phyloP scores from a whole-genome alignment of 1,140 invertebrate genomes.

The Drosophila pallidifrons region DNA sequence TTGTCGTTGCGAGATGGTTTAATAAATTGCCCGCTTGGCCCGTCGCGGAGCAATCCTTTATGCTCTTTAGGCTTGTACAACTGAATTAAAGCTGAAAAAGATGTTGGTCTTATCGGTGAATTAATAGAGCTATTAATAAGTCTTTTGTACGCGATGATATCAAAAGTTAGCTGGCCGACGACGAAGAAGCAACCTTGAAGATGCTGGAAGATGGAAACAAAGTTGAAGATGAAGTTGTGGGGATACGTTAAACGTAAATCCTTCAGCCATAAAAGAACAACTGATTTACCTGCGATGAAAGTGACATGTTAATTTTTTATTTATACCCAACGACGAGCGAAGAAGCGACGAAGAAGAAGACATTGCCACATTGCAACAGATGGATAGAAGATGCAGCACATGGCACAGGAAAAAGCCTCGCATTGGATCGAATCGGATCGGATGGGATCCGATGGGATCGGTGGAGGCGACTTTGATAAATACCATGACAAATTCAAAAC shows the following conservation, averaged over 20 bases:
- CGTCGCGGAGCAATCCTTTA: conserved; percentile 13
- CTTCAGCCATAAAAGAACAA: conserved; percentile 68
- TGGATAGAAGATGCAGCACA: conserved; percentile 36
- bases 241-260: conserved; percentile 55
- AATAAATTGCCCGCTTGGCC: conserved; percentile 50
- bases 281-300: conserved; percentile 79
- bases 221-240: conserved; percentile 5
- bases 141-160: conserved; percentile 68
- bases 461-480: conserved; percentile 78
- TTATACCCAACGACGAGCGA: conserved; percentile 42
- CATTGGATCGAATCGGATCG: background rate
- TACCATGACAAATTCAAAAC: conserved; percentile 84
- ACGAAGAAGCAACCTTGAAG: conserved; percentile 55
- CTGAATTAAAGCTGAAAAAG: conserved; percentile 55
- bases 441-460: conserved; percentile 5
- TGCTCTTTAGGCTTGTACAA: conserved; percentile 23
- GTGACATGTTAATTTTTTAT: conserved; percentile 81
- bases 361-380: conserved; percentile 24
- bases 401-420: conserved; percentile 22
- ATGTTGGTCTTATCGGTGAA: conserved; percentile 70
- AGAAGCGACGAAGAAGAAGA: too few relatives aligned
- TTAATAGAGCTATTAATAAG: conserved; percentile 82
- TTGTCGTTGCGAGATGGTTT: conserved; percentile 2
- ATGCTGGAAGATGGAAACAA: background rate
- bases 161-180: conserved; percentile 30